Base-by-base conservation (phyloP, 2,888 invertebrate genomes). In the Lepeophtheirus nordmannii region DNA sequence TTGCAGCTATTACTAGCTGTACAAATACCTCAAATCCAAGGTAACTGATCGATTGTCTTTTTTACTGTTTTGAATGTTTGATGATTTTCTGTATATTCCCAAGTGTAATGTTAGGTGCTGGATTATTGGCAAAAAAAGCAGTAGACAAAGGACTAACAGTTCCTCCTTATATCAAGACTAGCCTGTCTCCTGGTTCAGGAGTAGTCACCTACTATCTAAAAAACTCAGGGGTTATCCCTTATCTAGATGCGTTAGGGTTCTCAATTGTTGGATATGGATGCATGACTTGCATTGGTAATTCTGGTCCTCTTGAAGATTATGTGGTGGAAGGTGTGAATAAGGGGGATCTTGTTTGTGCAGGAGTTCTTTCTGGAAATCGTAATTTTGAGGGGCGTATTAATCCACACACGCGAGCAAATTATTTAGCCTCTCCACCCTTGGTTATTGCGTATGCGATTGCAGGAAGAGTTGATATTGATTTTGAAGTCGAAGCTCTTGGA, bases 281-380 rank as follows among this genome's bases (percentile, higher is more conserved):
- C 75, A 96, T 94, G 94, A 97, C 97, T 0, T 98, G 97, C 74
- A 97, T 97, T 71, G 97, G 97, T 0, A 98, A 98, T 79, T 91
- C 91, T 9, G 97, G 97, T 0, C 93, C 93, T 0, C 82, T 97
- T 0, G 87, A 89, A 65, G 93, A 94, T 62, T 82, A 86, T 71
- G 86, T 94, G 12, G 86, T 85, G 0, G 87, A 88, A 72, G 89
- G 89, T 1, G 91, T 93, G 69, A 92, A 94, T 74, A 86, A 85
- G 85, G 90, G 91, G 73, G 89, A 89, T 74, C 79, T 97, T 57
- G 89, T 97, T 0, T 92, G 92, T 72, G 90, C 90, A 73, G 94
- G 96, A 0, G 93, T 98, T 0, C 79, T 98, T 0, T 96, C 96
- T 0, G 97, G 97, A 0, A 98, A 98, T 77, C 81, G 97, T 7